A percentile compares a stretch with the other conserved stretches of the same genome.
phyloP scores from a whole-genome alignment of 2,797 vertebrate species.

The Tokudaia muenninki region DNA sequence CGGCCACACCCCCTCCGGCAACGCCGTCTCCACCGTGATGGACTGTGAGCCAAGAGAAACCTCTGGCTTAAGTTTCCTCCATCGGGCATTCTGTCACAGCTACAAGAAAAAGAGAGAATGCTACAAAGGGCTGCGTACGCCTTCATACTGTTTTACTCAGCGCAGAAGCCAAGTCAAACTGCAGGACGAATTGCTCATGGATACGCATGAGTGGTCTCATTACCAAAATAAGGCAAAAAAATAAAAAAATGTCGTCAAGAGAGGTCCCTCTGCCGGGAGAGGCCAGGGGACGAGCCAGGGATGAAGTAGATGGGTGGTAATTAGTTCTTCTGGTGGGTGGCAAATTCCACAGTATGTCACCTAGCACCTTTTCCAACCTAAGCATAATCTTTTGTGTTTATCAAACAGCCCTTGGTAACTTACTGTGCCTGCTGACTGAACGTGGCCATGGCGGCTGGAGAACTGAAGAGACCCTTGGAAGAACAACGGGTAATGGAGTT shows the following conservation, averaged over 20 bases:
- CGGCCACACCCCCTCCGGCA: neutral
- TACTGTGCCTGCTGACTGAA: neutral
- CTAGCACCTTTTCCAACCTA: neutral
- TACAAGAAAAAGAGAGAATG: neutral
- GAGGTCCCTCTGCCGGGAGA: neutral
- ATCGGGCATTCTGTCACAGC: neutral
- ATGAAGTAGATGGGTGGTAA: neutral
- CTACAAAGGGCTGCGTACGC: neutral
- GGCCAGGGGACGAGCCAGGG: neutral
- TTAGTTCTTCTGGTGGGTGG: neutral
- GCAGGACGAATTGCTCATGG: neutral
- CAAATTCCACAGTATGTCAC: neutral
- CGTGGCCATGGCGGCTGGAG: neutral
- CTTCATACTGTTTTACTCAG: neutral
- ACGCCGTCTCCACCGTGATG: neutral
- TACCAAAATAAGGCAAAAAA: neutral
- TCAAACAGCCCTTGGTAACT: neutral
- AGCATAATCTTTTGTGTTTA: neutral
- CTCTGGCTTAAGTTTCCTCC: neutral
- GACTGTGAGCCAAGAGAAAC: neutral
- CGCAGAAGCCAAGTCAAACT: neutral
- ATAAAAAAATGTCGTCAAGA: neutral
- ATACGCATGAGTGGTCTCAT: neutral
- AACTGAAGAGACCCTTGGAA: neutral
- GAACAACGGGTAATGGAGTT: neutral